A percentile compares a stretch with the other conserved stretches of the same genome.
Conservation (phyloP, 2,888 invertebrate genomes). For the Hoplodrina blanda region DNA sequence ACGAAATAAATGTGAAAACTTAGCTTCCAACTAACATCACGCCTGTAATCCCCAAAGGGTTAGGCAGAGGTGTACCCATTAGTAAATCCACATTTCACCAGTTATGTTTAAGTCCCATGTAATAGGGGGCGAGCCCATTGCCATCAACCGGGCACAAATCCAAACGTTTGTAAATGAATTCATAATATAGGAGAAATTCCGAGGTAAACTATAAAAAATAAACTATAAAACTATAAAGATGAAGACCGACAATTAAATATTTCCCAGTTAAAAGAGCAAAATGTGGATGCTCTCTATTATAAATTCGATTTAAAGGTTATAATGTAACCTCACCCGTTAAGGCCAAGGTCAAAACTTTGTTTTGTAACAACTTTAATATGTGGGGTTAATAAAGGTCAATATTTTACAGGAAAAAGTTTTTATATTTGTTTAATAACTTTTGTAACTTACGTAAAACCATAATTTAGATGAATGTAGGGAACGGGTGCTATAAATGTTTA, state of each 20-base stretch:
- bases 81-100: too few species aligned
- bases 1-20: slow-evolving; percentile 1
- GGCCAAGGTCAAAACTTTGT: not conserved
- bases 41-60: too few species aligned
- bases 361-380: slow-evolving; percentile 1
- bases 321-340: not conserved
- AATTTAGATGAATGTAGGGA: not conserved
- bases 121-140: too few species aligned
- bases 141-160: too few species aligned
- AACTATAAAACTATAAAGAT: too few species aligned
- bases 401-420: slow-evolving; percentile 9
- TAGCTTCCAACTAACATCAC: not conserved
- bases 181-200: too few species aligned
- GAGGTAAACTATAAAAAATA: too few species aligned
- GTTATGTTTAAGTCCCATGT: too few species aligned
- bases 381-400: slow-evolving; percentile 11
- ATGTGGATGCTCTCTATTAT: not conserved
- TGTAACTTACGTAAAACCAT: not conserved
- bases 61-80: too few species aligned
- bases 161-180: too few species aligned
- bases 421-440: not conserved
- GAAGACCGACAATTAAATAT: too few species aligned
- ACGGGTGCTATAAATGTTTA: not conserved
- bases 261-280: not conserved
- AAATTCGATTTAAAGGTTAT: not conserved